Evolutionary conservation across 2,113 vertebrate genomes (phyloP).

Genomic region (Corythornis vintsioides): DNA sequence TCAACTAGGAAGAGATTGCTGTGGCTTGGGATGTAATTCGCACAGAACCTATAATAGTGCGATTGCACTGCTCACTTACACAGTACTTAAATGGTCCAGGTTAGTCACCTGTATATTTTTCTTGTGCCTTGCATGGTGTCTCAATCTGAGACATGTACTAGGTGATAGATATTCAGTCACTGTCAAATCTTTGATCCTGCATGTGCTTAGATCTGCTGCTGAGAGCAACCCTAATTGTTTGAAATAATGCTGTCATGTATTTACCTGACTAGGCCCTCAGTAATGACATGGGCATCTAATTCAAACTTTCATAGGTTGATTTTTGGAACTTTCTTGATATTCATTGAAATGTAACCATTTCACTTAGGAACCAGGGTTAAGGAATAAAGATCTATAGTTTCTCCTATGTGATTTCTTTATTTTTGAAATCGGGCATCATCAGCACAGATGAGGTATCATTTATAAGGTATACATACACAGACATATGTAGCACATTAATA

Average conservation of each 20-base stretch:
- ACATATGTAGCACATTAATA: not conserved
- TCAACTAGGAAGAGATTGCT: constrained; percentile 88
- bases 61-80: constrained; percentile 89
- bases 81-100: constrained; percentile 92
- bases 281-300: not conserved
- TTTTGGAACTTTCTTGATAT: not conserved
- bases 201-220: not conserved
- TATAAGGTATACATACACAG: not conserved
- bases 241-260: not conserved
- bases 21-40: constrained; percentile 91
- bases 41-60: constrained; percentile 88
- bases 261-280: not conserved
- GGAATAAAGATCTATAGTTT: not conserved
- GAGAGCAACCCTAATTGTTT: not conserved
- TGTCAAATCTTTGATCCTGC: not conserved
- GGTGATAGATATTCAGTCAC: not conserved
- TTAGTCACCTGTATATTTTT: constrained; percentile 49
- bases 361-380: not conserved
- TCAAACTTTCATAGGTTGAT: not conserved
- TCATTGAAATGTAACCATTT: not conserved
- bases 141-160: not conserved
- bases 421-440: not conserved
- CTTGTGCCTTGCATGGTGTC: not conserved
- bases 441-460: not conserved
- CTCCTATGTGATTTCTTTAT: not conserved